These are phyloP conservation scores for Coturnix japonica DNA, from an alignment of 2,113 vertebrate genomes.

Conservation along the genomic window DNA sequence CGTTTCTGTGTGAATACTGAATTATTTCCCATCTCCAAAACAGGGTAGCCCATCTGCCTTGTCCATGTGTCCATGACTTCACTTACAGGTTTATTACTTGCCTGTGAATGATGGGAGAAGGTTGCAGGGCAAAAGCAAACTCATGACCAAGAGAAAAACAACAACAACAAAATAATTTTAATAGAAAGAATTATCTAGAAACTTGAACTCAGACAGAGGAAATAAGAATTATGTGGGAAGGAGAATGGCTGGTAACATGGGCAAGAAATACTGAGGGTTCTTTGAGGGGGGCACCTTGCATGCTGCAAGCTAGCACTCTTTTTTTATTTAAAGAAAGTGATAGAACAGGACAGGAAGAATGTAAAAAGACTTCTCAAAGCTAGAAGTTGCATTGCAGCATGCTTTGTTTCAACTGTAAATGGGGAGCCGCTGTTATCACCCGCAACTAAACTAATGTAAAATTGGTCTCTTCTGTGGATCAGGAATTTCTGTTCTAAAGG, in stretches of 20 bases:
- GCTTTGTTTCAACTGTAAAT: background rate
- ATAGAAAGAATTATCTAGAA: background rate
- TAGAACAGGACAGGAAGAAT: background rate
- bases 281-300: background rate
- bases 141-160: background rate
- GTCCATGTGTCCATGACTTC: constrained; percentile 97
- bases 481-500: background rate
- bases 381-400: background rate
- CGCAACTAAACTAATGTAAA: background rate
- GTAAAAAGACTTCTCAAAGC: background rate
- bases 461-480: background rate
- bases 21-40: constrained; percentile 73
- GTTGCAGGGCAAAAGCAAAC: background rate
- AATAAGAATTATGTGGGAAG: background rate
- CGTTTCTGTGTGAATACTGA: constrained; percentile 82
- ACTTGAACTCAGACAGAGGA: background rate
- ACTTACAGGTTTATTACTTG: constrained; percentile 81
- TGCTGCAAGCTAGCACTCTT: background rate
- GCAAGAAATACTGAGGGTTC: background rate
- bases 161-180: background rate
- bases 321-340: background rate
- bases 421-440: background rate
- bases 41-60: constrained; percentile 95
- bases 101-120: constrained; percentile 72
- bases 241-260: background rate